These are phyloP conservation scores for Cyanoliseus patagonus DNA, from an alignment of 2,113 vertebrate genomes.

Conservation along the genomic window DNA sequence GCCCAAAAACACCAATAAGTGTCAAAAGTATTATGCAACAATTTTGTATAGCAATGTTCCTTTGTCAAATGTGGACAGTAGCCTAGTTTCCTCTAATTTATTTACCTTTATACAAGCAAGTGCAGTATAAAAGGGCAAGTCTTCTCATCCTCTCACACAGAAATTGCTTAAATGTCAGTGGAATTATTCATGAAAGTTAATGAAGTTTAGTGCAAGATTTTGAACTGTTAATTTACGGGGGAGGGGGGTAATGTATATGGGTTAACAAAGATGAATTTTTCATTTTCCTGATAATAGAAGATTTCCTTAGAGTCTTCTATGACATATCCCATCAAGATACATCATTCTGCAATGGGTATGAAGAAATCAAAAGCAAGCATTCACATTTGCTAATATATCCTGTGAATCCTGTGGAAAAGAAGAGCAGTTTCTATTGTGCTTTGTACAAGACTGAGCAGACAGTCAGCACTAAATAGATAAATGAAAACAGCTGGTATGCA, in stretches of 20 bases:
- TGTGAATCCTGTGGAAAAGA: neutral
- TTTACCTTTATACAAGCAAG: neutral
- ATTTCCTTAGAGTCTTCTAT: constrained; percentile 50
- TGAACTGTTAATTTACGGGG: constrained; percentile 47
- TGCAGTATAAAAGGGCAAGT: neutral
- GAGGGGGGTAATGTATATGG: neutral
- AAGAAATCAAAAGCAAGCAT: constrained; percentile 17
- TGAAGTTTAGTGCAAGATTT: constrained; percentile 51
- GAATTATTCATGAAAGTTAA: constrained; percentile 65
- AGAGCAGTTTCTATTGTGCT: neutral
- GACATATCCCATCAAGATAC: constrained; percentile 27
- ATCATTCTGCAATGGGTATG: neutral
- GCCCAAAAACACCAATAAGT: neutral
- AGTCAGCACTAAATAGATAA: neutral
- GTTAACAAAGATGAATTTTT: constrained; percentile 49
- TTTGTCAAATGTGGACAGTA: neutral
- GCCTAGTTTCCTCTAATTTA: neutral
- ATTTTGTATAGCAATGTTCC: neutral
- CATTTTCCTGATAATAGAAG: constrained; percentile 38
- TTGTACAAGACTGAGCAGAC: neutral
- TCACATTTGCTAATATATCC: constrained; percentile 4
- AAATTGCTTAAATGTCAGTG: constrained; percentile 5
- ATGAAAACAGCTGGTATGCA: neutral
- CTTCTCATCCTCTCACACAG: neutral
- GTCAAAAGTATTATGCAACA: neutral